Evolutionary conservation across 2,113 vertebrate genomes (phyloP), one percentile per base, ranked within the genome.

Genomic region (Festucalex cinctus): DNA sequence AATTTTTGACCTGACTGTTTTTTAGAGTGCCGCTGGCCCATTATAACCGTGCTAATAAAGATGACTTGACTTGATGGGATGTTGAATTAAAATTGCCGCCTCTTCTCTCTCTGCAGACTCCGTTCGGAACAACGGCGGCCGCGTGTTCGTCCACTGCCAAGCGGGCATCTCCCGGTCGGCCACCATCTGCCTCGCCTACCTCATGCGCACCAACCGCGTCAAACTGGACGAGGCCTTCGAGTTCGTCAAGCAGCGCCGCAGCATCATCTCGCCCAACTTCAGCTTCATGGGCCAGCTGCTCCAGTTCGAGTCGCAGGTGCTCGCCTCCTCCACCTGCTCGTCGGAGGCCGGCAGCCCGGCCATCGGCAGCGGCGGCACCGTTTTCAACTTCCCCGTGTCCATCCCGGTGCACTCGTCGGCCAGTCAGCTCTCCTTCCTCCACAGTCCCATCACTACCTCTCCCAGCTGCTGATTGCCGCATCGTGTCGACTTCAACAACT

Each of bases 281-380:
- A 99, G 96, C 91, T 99, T 99, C 92, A 98, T 99, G 97, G 97
- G 97, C 36, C 97, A 99, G 88, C 93, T 99, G 65, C 92, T 98
- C 26, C 96, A 98, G 86, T 99, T 99, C 0, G 97, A 99, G 89
- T 98, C 96, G 0, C 97, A 99, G 82, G 94, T 99, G 28, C 92
- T 98, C 65, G 96, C 97, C 14, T 92, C 96, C 0, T 95, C 97
- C n/a, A 89, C 83, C 1, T 99, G 97, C 82, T 95, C 97, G 0
- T 95, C 96, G 0, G 95, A 97, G 70, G 97, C 95, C 0, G 94
- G 94, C 12, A 98, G 97, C 67, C 97, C 96, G 0, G 94, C 93
- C 1, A 91, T 95, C 4, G 88, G 94, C 80, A 82, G 93, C 22
- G 93, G 87, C 65, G 90, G 90, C 79, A 96, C 95, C 0, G 97